Conservation (phyloP, 2,888 invertebrate genomes). For the Caenorhabditis panamensis region DNA sequence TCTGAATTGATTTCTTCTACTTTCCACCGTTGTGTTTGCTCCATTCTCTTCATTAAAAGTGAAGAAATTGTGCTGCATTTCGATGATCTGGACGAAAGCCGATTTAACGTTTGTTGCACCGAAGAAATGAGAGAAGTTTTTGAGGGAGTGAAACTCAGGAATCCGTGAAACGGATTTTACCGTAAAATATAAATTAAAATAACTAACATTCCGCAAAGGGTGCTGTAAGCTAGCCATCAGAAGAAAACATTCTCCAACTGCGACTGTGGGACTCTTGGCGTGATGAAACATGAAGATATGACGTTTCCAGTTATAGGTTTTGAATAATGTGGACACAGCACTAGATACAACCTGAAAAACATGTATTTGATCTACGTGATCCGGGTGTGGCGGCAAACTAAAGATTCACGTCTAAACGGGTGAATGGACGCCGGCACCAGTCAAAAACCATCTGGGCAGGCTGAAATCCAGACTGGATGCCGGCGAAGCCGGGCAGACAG, state of each 20-base stretch:
- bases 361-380: slow-evolving; percentile 26
- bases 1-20: slow-evolving; percentile 40
- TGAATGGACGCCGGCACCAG: no score
- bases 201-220: slow-evolving; percentile 50
- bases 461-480: no score
- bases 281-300: slow-evolving; percentile 77
- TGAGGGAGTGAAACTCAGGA: not conserved
- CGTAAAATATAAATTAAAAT: not conserved
- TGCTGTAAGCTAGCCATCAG: slow-evolving; percentile 75
- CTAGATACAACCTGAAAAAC: slow-evolving; percentile 56
- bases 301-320: slow-evolving; percentile 67
- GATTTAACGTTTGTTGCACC: no score
- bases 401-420: no score
- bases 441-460: no score
- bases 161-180: no score
- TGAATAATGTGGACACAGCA: slow-evolving; percentile 68
- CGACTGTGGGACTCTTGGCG: slow-evolving; percentile 48
- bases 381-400: no score
- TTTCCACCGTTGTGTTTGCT: slow-evolving; percentile 13
- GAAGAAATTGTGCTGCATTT: slow-evolving; percentile 78
- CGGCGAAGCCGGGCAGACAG: not conserved
- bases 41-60: slow-evolving; percentile 71
- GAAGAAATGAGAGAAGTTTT: not conserved
- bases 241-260: slow-evolving; percentile 78
- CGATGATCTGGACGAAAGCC: slow-evolving; percentile 50